Conservation (phyloP, 2,113 vertebrate species). For the Nettapus auritus region DNA sequence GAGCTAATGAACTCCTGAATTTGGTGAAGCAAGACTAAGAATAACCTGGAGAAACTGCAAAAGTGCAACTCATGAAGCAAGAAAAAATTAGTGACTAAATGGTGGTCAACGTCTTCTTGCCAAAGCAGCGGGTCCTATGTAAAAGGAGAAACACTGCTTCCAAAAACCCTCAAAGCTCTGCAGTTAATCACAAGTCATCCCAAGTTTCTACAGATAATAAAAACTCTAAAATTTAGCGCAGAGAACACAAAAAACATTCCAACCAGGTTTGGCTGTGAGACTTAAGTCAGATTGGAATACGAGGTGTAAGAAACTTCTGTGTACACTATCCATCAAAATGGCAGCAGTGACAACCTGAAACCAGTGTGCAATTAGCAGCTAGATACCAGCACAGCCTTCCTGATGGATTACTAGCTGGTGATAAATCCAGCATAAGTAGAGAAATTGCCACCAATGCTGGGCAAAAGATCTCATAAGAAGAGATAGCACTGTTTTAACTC, state of each 20-base stretch:
- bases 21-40: neutral
- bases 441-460: neutral
- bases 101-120: neutral
- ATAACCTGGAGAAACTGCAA: neutral
- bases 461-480: neutral
- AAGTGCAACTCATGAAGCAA: neutral
- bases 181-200: neutral
- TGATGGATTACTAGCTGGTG: neutral
- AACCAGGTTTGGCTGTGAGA: neutral
- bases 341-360: neutral
- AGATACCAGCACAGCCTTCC: neutral
- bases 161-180: neutral
- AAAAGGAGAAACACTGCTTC: neutral
- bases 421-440: constrained; percentile 1
- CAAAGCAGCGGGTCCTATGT: neutral
- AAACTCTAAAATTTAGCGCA: neutral
- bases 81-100: neutral
- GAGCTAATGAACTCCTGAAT: neutral
- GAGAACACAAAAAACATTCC: neutral
- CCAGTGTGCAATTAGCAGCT: neutral
- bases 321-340: neutral
- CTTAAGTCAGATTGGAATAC: neutral
- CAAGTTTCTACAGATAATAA: neutral
- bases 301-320: neutral
- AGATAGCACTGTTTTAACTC: neutral